These are phyloP conservation scores for Neotoma lepida DNA, from an alignment of 2,113 vertebrate species.

Conservation along the genomic window DNA sequence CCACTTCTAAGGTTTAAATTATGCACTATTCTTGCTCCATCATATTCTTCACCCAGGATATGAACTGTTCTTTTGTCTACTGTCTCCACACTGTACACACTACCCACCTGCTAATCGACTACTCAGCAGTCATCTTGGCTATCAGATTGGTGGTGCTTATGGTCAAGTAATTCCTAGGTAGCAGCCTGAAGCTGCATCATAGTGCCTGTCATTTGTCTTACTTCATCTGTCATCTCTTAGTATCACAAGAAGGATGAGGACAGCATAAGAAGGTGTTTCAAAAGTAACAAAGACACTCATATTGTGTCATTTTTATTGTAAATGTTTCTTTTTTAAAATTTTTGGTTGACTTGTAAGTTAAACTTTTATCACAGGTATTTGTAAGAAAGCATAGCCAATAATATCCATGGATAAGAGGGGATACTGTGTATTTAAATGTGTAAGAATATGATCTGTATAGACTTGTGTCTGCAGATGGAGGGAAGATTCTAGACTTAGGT, in stretches of 20 bases:
- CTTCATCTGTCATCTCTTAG: not conserved
- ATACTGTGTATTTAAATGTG: not conserved
- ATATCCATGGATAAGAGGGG: not conserved
- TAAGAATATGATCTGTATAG: not conserved
- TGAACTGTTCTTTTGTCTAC: not conserved
- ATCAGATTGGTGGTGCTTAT: not conserved
- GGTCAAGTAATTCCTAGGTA: not conserved
- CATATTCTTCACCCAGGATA: not conserved
- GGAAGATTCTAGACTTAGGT: not conserved
- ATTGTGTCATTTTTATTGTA: not conserved
- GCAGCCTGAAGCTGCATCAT: not conserved
- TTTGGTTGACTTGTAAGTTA: not conserved
- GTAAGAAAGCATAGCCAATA: not conserved
- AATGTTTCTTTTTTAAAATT: not conserved
- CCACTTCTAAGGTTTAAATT: not conserved
- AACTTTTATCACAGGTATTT: not conserved
- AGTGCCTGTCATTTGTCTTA: not conserved
- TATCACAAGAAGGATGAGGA: not conserved
- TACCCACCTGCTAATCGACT: not conserved
- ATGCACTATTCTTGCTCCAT: not conserved
- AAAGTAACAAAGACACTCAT: not conserved
- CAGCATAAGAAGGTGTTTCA: not conserved
- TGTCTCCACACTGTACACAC: not conserved
- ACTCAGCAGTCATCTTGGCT: not conserved
- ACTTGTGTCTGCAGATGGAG: not conserved